Evolutionary conservation across 2,113 vertebrate species (phyloP).

Genomic region (Pseudorectes ferrugineus): DNA sequence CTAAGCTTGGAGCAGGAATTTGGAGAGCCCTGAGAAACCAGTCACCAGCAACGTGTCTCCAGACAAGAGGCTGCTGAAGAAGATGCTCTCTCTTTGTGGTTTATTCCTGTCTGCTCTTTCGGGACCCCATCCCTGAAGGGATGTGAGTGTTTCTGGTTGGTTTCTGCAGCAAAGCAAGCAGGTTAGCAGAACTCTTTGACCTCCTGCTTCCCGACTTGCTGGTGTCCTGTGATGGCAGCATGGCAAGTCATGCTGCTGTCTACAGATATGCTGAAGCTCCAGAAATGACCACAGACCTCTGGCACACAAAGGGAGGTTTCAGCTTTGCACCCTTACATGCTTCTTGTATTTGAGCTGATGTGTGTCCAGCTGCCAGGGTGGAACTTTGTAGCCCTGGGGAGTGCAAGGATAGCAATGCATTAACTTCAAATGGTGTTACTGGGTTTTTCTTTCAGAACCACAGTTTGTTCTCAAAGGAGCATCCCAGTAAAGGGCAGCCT

Average conservation of each 20-base stretch:
- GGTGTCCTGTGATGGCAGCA: background rate
- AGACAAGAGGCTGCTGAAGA: background rate
- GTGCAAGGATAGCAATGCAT: background rate
- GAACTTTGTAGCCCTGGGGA: background rate
- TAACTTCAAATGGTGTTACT: background rate
- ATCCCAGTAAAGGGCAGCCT: background rate
- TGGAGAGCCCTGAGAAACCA: background rate
- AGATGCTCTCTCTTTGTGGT: background rate
- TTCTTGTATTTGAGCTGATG: background rate
- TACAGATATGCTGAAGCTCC: background rate
- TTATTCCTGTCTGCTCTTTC: background rate
- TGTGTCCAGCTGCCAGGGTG: background rate
- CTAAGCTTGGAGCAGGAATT: background rate
- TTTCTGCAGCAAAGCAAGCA: background rate
- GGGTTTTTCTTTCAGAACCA: background rate
- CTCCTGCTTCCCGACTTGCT: background rate
- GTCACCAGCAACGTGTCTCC: background rate
- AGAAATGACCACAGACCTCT: background rate
- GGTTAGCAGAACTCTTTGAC: background rate
- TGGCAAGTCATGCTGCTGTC: background rate
- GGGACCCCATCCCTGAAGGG: background rate
- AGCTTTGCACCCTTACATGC: background rate
- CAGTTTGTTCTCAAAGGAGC: background rate
- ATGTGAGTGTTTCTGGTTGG: background rate
- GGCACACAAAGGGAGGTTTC: background rate